Conservation (phyloP, 1,140 invertebrate genomes). For the Coenobita brevimanus region DNA sequence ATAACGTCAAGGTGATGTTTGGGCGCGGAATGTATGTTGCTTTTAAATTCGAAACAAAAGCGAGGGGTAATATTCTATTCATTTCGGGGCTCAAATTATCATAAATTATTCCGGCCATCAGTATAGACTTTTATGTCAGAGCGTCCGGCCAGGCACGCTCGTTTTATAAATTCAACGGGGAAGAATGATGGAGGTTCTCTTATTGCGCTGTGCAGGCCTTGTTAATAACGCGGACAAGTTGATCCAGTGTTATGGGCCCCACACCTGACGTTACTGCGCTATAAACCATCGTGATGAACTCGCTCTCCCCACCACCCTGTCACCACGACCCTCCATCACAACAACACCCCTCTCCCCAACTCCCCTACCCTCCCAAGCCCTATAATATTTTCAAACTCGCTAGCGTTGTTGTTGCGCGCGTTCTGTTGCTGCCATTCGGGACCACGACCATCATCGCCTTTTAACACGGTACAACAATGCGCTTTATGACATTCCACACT, state of each 20-base stretch:
- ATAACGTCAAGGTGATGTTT: too few relatives aligned
- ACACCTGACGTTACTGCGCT: neutral
- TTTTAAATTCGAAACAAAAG: too few relatives aligned
- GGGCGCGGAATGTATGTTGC: too few relatives aligned
- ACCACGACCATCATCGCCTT: too few relatives aligned
- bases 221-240: slow-evolving; percentile 43
- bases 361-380: neutral
- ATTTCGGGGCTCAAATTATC: slow-evolving; percentile 39
- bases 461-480: too few relatives aligned
- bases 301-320: neutral
- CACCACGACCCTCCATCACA: neutral
- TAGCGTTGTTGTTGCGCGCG: too few relatives aligned
- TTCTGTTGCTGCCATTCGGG: too few relatives aligned
- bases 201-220: slow-evolving; percentile 3
- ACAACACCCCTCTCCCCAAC: neutral
- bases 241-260: slow-evolving; percentile 27
- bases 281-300: neutral
- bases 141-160: neutral
- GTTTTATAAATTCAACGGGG: slow-evolving; percentile 21
- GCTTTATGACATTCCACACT: too few relatives aligned
- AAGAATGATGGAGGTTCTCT: slow-evolving; percentile 19
- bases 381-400: too few relatives aligned
- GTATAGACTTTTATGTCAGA: slow-evolving; percentile 14
- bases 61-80: slow-evolving; percentile 31
- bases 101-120: slow-evolving; percentile 44